phyloP scores from a whole-genome alignment of 2,888 invertebrate genomes.

The Periphyllus acericola region DNA sequence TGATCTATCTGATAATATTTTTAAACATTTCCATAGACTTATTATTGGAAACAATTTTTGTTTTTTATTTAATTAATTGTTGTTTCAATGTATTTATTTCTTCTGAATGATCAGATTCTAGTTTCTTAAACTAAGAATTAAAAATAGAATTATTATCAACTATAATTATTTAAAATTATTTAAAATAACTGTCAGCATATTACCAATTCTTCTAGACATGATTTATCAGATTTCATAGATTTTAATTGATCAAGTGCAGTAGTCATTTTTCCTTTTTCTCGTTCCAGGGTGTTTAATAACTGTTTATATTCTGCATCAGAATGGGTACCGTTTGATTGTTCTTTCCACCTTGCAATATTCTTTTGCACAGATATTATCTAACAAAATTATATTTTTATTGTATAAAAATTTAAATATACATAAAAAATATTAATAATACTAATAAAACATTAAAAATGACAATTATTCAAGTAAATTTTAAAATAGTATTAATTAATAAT shows the following conservation, averaged over 20 bases:
- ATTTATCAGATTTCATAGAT: conserved; percentile 58
- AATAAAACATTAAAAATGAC: too few species aligned
- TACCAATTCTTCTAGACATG: conserved; percentile 59
- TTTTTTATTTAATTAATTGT: conserved; percentile 47
- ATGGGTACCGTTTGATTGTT: conserved; percentile 50
- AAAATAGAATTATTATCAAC: background rate
- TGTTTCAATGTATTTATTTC: conserved; percentile 53
- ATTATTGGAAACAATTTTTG: conserved; percentile 19
- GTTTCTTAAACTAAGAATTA: conserved; percentile 50
- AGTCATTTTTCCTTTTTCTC: conserved; percentile 55
- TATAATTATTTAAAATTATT: background rate
- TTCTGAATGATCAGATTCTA: conserved; percentile 54
- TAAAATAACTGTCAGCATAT: background rate
- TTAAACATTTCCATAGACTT: conserved; percentile 55
- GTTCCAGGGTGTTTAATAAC: conserved; percentile 44
- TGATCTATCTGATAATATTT: conserved; percentile 41
- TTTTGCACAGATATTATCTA: conserved; percentile 40
- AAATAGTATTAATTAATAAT: too few species aligned
- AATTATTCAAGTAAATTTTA: too few species aligned
- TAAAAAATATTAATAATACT: too few species aligned
- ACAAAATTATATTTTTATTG: background rate
- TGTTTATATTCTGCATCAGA: conserved; percentile 55
- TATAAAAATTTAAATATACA: background rate
- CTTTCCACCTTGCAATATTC: conserved; percentile 54
- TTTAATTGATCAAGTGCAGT: conserved; percentile 57